A percentile compares a stretch with the other conserved stretches of the same genome.
Conservation (phyloP, 2,797 vertebrate genomes). For the Strix occidentalis region DNA sequence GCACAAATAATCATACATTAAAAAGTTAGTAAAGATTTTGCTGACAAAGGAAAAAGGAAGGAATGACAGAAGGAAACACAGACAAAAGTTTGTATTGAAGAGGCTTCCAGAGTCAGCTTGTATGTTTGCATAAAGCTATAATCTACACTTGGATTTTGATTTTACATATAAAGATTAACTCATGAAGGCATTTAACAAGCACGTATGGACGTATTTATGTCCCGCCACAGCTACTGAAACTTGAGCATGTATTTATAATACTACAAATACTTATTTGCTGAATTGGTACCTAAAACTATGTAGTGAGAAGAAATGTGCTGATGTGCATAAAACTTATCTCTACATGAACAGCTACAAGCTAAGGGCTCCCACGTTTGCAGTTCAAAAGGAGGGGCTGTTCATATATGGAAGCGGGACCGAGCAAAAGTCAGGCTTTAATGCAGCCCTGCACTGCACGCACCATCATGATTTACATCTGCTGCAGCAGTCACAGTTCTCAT, state of each 20-base stretch:
- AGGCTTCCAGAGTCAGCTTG: not conserved
- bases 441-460: fast-evolving
- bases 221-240: not conserved
- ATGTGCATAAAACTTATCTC: not conserved
- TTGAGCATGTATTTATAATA: not conserved
- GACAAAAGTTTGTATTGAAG: not conserved
- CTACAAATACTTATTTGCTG: not conserved
- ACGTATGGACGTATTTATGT: not conserved
- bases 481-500: fast-evolving
- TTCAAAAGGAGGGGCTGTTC: not conserved
- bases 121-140: not conserved
- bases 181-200: not conserved
- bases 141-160: not conserved
- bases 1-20: not conserved
- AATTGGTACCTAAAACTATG: not conserved
- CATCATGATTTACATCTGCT: fast-evolving
- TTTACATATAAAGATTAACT: not conserved
- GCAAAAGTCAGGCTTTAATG: fast-evolving
- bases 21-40: not conserved
- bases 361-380: not conserved
- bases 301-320: not conserved
- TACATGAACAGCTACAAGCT: not conserved
- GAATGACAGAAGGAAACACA: not conserved
- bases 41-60: not conserved
- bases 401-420: fast-evolving